phyloP scores from a whole-genome alignment of 2,797 vertebrate genomes.

The Pantherophis alleghaniensis region DNA sequence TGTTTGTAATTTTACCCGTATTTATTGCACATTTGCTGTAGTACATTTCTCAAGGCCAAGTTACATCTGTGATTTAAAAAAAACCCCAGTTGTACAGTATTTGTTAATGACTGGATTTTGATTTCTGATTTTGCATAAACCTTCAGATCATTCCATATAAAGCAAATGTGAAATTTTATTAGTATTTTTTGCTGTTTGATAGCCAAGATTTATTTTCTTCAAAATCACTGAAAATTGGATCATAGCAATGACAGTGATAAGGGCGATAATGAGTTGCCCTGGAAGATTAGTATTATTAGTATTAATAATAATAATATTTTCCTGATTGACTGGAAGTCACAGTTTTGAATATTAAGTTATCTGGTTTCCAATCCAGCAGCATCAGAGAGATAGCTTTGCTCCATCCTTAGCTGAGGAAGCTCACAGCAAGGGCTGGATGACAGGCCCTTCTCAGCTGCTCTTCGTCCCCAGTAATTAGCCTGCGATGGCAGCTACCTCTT shows the following conservation, averaged over 20 bases:
- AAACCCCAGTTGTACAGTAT: neutral
- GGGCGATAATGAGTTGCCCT: neutral
- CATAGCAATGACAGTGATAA: neutral
- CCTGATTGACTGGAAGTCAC: neutral
- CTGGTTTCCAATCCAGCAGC: constrained; percentile 54
- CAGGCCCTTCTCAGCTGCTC: constrained; percentile 88
- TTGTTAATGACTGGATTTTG: neutral
- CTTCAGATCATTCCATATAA: neutral
- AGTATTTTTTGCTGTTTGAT: neutral
- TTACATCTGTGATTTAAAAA: neutral
- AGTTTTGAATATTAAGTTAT: constrained; percentile 44
- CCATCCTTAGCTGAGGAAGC: constrained; percentile 72
- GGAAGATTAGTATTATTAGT: neutral
- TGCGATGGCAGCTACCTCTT: constrained; percentile 90
- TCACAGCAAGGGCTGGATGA: constrained; percentile 73
- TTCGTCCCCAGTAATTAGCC: constrained; percentile 94
- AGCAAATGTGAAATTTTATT: neutral
- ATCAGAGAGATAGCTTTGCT: constrained; percentile 65
- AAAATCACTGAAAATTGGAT: neutral
- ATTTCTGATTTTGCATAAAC: neutral
- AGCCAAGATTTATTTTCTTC: neutral
- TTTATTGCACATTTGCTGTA: neutral
- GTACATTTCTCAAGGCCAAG: neutral
- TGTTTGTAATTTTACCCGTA: neutral
- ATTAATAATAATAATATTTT: neutral